Percentiles rank a stretch among this genome's conserved stretches.
Conservation (phyloP, 2,797 vertebrate genomes). For the Poecile montanus region DNA sequence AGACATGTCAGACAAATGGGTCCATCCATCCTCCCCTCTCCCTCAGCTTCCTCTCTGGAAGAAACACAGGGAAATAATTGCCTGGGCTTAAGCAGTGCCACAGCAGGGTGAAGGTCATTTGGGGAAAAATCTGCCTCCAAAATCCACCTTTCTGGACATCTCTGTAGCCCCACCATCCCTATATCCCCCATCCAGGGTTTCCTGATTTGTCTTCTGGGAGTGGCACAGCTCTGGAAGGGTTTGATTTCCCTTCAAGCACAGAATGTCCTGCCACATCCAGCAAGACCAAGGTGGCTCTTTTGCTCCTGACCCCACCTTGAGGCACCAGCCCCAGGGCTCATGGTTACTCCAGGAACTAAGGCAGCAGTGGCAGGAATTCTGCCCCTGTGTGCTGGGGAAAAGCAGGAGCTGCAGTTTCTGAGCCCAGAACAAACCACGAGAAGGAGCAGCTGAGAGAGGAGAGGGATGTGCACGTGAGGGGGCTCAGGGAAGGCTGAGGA, state of each 20-base stretch:
- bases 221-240: not conserved
- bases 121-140: not conserved
- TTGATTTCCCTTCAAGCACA: not conserved
- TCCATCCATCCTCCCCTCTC: not conserved
- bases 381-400: not conserved
- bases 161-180: too few relatives aligned
- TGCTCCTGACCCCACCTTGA: not conserved
- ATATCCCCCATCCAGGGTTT: accelerated
- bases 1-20: not conserved
- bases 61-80: not conserved
- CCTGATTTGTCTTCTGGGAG: not conserved
- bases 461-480: not conserved
- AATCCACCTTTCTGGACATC: not conserved
- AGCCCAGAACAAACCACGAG: not conserved
- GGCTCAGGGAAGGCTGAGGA: not conserved
- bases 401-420: not conserved
- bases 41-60: not conserved
- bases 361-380: not conserved
- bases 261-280: not conserved
- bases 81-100: not conserved
- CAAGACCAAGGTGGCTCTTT: not conserved
- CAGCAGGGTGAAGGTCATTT: not conserved
- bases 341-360: not conserved
- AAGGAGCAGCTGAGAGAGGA: not conserved
- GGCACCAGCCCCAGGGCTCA: not conserved